Base-by-base conservation (phyloP, 2,888 invertebrate genomes). In the Caenorhabditis sp. region DNA sequence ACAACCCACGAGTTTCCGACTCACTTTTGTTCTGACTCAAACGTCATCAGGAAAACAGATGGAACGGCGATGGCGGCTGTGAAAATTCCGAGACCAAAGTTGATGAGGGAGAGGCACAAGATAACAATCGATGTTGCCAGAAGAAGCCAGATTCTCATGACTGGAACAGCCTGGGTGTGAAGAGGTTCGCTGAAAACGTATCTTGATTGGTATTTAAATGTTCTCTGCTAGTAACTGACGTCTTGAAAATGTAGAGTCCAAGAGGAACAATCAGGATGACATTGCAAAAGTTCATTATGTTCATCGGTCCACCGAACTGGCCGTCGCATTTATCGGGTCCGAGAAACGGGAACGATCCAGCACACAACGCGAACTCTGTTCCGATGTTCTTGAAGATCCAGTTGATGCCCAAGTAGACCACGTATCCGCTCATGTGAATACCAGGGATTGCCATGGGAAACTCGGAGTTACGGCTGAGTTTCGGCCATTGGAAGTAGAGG, bases 11-110 rank as follows among this genome's bases (percentile, higher is more conserved):
- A 7, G 14, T 26, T 54, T 54, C 14, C 38, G 16, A 31, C 75
- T 74, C 61, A 85, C 85, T 51, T 80, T 6, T 68, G 35, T 12
- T 31, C 8, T 14, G 82, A 68, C 24, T 74, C 69, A 22, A 35
- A 77, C 72, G 73, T 79, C 73, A 79, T 69, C 24, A 79, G 14
- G 31, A 82, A 70, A 4, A 80, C 70, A 22, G 86, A 19, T 24
- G 85, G 87, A 0, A 86, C 75, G 7, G 66, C 56, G n/a, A 80
- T n/a, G 19, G 76, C 61, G 12, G 86, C 69, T 0, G 63, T 31
- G 51, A 84, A 56, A 10, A 85, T 24, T 31, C 82, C 85, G 38
- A 90, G 81, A 16, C 85, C 85, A 59, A 89, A 90, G 74, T 90
- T 89, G 61, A 89, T 72, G 49, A 90, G 84, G 19, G 87, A 80